Base-by-base conservation (phyloP, 2,888 invertebrate genomes). In the Allacma fusca region DNA sequence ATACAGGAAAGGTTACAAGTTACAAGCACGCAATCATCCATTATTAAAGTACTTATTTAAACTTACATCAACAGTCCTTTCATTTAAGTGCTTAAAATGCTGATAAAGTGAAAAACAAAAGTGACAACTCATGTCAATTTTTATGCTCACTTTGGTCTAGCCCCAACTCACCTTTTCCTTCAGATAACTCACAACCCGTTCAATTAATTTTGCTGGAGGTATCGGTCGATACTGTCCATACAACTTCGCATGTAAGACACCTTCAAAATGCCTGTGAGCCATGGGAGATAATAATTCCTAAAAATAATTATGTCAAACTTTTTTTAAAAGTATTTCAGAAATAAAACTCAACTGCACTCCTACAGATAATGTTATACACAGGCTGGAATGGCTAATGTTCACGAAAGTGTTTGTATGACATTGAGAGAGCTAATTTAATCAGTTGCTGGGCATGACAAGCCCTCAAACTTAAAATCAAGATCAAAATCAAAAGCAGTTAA, bases 201-300 rank as follows among this genome's bases (percentile, higher is more conserved):
- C 75, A 70, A 83, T 82, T n/a, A 85, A 50, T 28, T 76, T 64
- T 1, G 70, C 21, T 0, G 84, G 83, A 24, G 84, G 84, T 19
- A 80, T 67, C 1, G 83, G 80, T 43, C 84, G 65, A 43, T 72
- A 77, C 50, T 85, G 84, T 1, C 83, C 82, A 68, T 85, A 85
- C 0, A 81, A 59, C n/a, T 76, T 40, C 1, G 84, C 84, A 26
- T 84, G 84, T 0, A 67, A 70, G n/a, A 78, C 79, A 7, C 82
- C 82, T 75, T 84, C 84, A 78, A 84, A 84, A 74, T 83, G 82
- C 5, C 83, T 75, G 62, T 84, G 84, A 40, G 82, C 80, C 83
- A 83, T 83, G 2, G 2, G n/a, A n/a, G n/a, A n/a, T n/a, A n/a
- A n/a, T n/a, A n/a, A n/a, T 44, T 19, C 34, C 29, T 4, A 23